These are phyloP conservation scores for Trematomus bernacchii DNA, from an alignment of 2,797 vertebrate genomes.

Conservation along the genomic window DNA sequence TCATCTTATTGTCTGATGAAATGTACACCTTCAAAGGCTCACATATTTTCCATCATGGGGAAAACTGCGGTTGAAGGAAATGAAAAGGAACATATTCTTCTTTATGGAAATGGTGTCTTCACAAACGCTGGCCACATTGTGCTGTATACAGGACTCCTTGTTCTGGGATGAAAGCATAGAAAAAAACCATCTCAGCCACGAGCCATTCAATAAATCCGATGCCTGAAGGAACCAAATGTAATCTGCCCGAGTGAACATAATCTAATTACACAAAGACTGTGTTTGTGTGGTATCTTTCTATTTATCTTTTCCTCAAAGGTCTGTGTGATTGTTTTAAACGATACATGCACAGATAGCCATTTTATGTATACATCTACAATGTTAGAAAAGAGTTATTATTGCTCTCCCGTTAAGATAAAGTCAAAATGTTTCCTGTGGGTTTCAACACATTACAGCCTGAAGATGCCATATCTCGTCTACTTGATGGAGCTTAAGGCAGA, in stretches of 20 bases:
- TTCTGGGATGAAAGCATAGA: slow-evolving; percentile 19
- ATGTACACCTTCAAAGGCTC: slow-evolving; percentile 66
- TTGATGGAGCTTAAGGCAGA: slow-evolving; percentile 46
- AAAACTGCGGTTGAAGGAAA: slow-evolving; percentile 50
- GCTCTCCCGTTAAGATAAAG: slow-evolving; percentile 47
- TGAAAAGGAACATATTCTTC: slow-evolving; percentile 47
- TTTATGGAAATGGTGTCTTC: slow-evolving; percentile 29
- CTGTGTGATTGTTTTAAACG: slow-evolving; percentile 22
- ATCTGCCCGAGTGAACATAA: slow-evolving; percentile 55
- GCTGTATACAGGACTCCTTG: not conserved
- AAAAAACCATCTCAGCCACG: slow-evolving; percentile 18
- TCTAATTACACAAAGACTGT: slow-evolving; percentile 62
- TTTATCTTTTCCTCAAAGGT: slow-evolving; percentile 63
- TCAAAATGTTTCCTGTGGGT: slow-evolving; percentile 39
- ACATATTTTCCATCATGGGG: slow-evolving; percentile 46
- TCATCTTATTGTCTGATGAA: slow-evolving; percentile 72
- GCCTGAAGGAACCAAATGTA: slow-evolving; percentile 56
- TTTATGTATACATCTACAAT: slow-evolving; percentile 36
- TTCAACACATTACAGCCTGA: slow-evolving; percentile 37
- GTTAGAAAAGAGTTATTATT: slow-evolving; percentile 16
- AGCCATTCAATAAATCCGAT: slow-evolving; percentile 40
- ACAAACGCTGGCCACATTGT: slow-evolving; percentile 22
- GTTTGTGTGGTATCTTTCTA: slow-evolving; percentile 54
- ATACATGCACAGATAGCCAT: slow-evolving; percentile 27
- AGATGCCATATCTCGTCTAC: slow-evolving; percentile 43